These are phyloP conservation scores for Tribolium madens DNA, from an alignment of 1,140 invertebrate genomes.

Conservation along the genomic window DNA sequence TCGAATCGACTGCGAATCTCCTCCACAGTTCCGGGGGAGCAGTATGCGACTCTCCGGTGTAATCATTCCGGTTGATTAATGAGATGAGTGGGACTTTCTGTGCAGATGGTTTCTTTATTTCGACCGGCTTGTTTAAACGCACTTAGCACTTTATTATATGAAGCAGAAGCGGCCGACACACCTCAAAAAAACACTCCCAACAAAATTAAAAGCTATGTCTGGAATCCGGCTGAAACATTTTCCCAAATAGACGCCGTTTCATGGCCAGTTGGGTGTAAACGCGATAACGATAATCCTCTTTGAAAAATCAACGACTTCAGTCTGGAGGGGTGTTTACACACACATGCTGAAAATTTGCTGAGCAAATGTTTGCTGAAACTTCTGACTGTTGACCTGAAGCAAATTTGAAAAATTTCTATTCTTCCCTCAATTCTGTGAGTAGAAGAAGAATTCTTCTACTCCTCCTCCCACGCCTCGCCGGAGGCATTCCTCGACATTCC, in stretches of 20 bases:
- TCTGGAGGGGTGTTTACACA: background rate
- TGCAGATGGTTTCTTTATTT: conserved; percentile 31
- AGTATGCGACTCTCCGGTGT: background rate
- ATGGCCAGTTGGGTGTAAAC: background rate
- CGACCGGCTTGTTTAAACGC: conserved; percentile 28
- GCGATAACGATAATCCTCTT: background rate
- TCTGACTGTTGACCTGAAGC: no score
- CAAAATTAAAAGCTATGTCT: conserved; percentile 3
- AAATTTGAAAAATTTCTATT: no score
- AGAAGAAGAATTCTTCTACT: conserved; percentile 1
- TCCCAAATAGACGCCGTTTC: background rate
- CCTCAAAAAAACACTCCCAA: conserved; percentile 13
- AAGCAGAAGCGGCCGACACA: conserved; percentile 5
- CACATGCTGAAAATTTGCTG: background rate
- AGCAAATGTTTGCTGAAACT: conserved; percentile 23
- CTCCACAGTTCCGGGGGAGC: background rate
- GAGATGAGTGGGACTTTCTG: conserved; percentile 6
- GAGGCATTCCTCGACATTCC: conserved; percentile 20
- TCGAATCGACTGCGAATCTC: conserved; percentile 3
- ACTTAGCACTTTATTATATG: conserved; percentile 31
- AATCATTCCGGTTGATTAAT: conserved; percentile 32
- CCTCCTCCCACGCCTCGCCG: conserved; percentile 10
- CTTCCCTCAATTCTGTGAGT: no score
- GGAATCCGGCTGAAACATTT: background rate
- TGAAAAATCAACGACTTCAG: background rate